Evolutionary conservation across 2,888 invertebrate species (phyloP), one percentile per base, ranked within the genome.

Genomic region (Drosophila kuntzei): DNA sequence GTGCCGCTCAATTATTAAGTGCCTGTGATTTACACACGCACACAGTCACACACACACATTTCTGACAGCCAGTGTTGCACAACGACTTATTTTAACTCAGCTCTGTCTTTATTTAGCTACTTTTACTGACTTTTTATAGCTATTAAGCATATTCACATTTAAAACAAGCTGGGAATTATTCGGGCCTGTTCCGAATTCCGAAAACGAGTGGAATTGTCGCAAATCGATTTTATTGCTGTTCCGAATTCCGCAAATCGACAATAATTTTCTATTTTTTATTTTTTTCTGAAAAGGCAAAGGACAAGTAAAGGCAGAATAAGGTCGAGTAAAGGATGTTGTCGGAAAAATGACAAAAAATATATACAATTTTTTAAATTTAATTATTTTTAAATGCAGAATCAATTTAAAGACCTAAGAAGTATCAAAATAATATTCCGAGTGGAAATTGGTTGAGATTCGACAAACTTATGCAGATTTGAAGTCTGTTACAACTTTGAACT

Each of bases 1-100:
- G 89, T 89, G 82, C 70, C 71, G 85, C 85, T 89, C 85, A 87
- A 89, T 82, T 82, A 89, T 82, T 87, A 81, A 82, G 66, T 80
- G 71, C 43, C 85, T 49, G 22, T 80, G 87, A 89, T 82, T 89
- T 72, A 83, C 34, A 46, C 44, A 20, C 50, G 22, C 18, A 43
- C 32, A 14, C 20, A 57, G 22, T 16, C 46, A 36, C 22, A 16
- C 29, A 22, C 14, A 12, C 29, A 49, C 39, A 18, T 3, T 2
- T 9, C 29, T 16, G 12, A 20, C 18, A 9, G 39, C 7, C 29
- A 16, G n/a, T 8, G n/a, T 22, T 18, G 11, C 14, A 36, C 2
- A 9, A 29, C 27, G n/a, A n/a, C n/a, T n/a, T 27, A 51, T 39
- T 18, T 18, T 1, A 39, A 0, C 8, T 12, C 27, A 27, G 39